phyloP scores from a whole-genome alignment of 2,888 invertebrate genomes.

The Plagodis pulveraria region DNA sequence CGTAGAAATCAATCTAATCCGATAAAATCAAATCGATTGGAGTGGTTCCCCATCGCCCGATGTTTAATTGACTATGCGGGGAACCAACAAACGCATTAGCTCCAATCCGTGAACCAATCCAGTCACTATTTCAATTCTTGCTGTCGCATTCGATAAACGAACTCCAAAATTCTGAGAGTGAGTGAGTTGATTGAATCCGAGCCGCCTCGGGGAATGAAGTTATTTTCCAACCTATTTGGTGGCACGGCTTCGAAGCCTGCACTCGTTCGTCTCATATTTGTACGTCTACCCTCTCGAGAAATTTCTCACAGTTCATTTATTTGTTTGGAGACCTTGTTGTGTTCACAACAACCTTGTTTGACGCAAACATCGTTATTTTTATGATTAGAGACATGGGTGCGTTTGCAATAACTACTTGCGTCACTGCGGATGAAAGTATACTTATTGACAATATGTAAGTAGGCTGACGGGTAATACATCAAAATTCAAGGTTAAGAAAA shows the following conservation, averaged over 20 bases:
- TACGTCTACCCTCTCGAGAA: slow-evolving; percentile 71
- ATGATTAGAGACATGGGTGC: slow-evolving; percentile 45
- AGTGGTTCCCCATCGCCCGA: slow-evolving; percentile 15
- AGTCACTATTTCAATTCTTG: slow-evolving; percentile 64
- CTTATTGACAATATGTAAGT: no score
- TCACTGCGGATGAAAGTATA: no score
- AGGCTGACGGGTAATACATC: no score
- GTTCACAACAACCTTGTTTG: slow-evolving; percentile 60
- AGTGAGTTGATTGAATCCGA: slow-evolving; percentile 82
- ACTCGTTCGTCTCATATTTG: slow-evolving; percentile 65
- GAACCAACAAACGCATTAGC: slow-evolving; percentile 28
- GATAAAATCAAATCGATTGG: slow-evolving; percentile 21
- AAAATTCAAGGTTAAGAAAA: no score
- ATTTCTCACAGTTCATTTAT: slow-evolving; percentile 79
- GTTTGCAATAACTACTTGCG: slow-evolving; percentile 2
- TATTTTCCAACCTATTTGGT: slow-evolving; percentile 82
- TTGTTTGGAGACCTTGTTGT: slow-evolving; percentile 71
- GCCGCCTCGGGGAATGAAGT: slow-evolving; percentile 76
- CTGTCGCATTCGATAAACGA: slow-evolving; percentile 70
- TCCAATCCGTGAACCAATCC: slow-evolving; percentile 59
- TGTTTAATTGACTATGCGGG: slow-evolving; percentile 47
- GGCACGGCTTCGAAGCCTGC: slow-evolving; percentile 57
- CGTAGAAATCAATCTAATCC: slow-evolving; percentile 12
- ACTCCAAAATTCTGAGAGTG: slow-evolving; percentile 75
- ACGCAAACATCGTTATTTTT: slow-evolving; percentile 54